Evolutionary conservation across 53 echinoderm and acorn worm genomes (phyloP), one percentile per base, ranked within the genome.

Genomic region (Paracentrotus lividus): DNA sequence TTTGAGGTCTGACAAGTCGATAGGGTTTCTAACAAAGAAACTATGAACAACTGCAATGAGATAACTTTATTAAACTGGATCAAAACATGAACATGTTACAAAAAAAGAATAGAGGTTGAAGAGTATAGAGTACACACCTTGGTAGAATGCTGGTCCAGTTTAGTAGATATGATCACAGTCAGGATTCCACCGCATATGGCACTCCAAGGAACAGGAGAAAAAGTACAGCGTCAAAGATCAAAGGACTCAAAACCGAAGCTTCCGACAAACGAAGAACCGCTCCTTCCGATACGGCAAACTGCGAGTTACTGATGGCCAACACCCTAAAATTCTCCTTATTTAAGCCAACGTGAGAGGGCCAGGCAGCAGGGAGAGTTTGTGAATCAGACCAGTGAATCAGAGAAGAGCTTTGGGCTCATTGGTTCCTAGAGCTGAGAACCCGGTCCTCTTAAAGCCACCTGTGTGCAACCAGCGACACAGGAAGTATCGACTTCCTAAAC

Each of bases 401-500:
- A 77, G 51, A 36, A 42, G 54, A 78, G 58, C 78, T 77, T 81
- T 34, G 14, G 49, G 27, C 75, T 47, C 27, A 69, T 72, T 69
- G 91, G 56, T 72, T 51, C 68, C 76, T 90, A 66, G 15, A 90
- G 47, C 44, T 0, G 12, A 12, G 42, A 27, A 20, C 75, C 15
- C 2, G 23, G 49, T 6, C 91, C 44, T 90, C 42, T 78, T 92
- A 92, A 78, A 78, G 92, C 92, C 92, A 92, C 78, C 92, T 92
- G 92, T 81, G 92, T n/a, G 58, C 75, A 36, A 65, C 43, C 67
- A 65, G 47, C 7, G 67, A 12, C 33, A 90, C 69, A 90, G 91
- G 91, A 90, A 90, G 91, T 90, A 21, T 16, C 75, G 53, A 90
- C 69, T 90, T 72, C 91, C 77, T 58, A 1, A 29, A 91, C 51